Evolutionary conservation across 2,888 invertebrate genomes (phyloP), one percentile per base, ranked within the genome.

Genomic region (Cryptocheilus praepositus): DNA sequence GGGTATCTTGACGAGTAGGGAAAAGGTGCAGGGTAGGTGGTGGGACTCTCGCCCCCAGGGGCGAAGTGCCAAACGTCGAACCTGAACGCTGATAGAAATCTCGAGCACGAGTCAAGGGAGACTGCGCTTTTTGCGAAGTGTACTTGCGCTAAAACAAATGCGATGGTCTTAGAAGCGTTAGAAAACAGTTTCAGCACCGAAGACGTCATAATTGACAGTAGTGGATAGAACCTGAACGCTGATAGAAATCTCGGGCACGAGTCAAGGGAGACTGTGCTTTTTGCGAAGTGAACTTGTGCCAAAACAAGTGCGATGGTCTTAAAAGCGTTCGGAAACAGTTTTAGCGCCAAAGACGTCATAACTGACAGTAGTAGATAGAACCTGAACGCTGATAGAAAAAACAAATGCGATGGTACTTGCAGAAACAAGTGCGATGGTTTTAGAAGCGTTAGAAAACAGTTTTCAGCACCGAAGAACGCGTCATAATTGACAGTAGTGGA

Each of bases 1-100:
- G 36, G 36, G 11, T 11, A 74, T 67, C 74, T 71, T 18, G 18
- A 49, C 49, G 49, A 49, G 49, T 49, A 4, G 49, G 49, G 49
- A 49, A 13, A 49, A n/a, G 16, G 49, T 49, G 49, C 36, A 13
- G n/a, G 49, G 49, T 49, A n/a, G 18, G 49, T n/a, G 49, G 1
- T 18, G 18, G 49, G 36, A 36, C 36, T 36, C 13, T 36, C 36
- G 36, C 7, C 36, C 36, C 36, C 36, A 7, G 36, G 36, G 36
- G 36, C 25, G 25, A 25, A 25, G 25, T 15, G 4, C n/a, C n/a
- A 5, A 49, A 49, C 16, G 49, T 1, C 49, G 49, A 16, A 19
- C 49, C 4, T 16, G 49, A 15, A 15, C n/a, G 18, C 49, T 19
- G 49, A 49, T 16, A 19, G 49, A 19, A 49, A 19, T 19, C 49